These are phyloP conservation scores for Mus spicilegus DNA, from an alignment of 2,113 vertebrate species.

Conservation along the genomic window DNA sequence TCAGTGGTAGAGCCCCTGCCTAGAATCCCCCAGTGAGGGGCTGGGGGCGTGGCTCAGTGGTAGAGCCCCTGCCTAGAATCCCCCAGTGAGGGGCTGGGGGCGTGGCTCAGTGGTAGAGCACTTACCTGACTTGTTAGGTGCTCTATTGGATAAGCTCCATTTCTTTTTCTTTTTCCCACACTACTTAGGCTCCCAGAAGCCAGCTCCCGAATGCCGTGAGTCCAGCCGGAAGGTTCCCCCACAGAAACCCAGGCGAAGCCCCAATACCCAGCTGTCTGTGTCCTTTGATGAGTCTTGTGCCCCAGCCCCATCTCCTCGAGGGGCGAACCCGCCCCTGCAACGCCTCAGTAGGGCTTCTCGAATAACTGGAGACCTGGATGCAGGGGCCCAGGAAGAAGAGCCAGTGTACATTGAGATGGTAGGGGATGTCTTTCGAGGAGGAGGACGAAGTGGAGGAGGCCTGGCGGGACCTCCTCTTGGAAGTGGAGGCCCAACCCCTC, in stretches of 20 bases:
- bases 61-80: neutral
- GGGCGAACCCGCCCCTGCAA: slow-evolving; percentile 83
- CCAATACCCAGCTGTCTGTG: slow-evolving; percentile 93
- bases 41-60: neutral
- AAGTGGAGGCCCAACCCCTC: slow-evolving; percentile 72
- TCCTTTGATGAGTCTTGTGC: slow-evolving; percentile 83
- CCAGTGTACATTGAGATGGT: slow-evolving; percentile 97
- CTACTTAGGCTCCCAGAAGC: slow-evolving; percentile 89
- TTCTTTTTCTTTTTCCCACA: neutral
- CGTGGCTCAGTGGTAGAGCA: neutral
- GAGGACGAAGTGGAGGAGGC: slow-evolving; percentile 71
- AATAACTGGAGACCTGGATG: slow-evolving; percentile 81
- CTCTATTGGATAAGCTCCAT: neutral
- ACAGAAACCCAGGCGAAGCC: slow-evolving; percentile 93
- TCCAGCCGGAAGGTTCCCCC: slow-evolving; percentile 91
- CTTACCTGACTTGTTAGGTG: neutral
- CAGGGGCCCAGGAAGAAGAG: slow-evolving; percentile 89
- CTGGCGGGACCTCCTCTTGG: slow-evolving; percentile 50
- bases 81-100: neutral
- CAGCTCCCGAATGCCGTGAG: slow-evolving; percentile 87
- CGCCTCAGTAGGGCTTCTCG: slow-evolving; percentile 82
- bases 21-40: neutral
- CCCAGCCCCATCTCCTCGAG: slow-evolving; percentile 79
- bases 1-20: neutral
- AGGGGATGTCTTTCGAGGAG: slow-evolving; percentile 91